Evolutionary conservation across 2,797 vertebrate genomes (phyloP).

Genomic region (Anomalospiza imberbis): DNA sequence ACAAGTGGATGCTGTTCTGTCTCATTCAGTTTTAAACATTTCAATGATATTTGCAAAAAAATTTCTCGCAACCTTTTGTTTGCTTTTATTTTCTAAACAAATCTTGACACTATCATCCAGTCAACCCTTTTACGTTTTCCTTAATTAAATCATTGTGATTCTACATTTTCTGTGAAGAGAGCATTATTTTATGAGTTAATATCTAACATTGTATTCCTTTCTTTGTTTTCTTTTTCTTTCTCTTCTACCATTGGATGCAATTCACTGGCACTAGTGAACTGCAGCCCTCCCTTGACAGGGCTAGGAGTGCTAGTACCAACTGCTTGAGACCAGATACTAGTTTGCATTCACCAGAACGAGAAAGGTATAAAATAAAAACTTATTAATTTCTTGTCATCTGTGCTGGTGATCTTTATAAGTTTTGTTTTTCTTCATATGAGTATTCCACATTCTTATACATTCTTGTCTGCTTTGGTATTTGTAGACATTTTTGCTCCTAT

Average conservation of each 20-base stretch:
- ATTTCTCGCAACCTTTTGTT: constrained; percentile 65
- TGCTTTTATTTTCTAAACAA: constrained; percentile 70
- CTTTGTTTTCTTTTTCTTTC: constrained; percentile 84
- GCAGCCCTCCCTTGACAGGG: constrained; percentile 96
- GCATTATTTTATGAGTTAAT: constrained; percentile 81
- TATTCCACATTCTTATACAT: constrained; percentile 46
- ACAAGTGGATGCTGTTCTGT: constrained; percentile 59
- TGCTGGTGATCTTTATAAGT: constrained; percentile 68
- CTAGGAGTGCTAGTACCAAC: constrained; percentile 98
- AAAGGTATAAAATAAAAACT: constrained; percentile 91
- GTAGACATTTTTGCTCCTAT: constrained; percentile 21
- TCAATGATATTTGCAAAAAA: constrained; percentile 34
- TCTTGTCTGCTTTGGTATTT: constrained; percentile 53
- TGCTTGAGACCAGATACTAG: constrained; percentile 96
- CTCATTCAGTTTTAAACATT: constrained; percentile 54
- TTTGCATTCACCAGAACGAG: constrained; percentile 95
- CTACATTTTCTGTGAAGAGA: constrained; percentile 76
- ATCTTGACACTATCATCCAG: constrained; percentile 56
- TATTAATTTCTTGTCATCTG: constrained; percentile 78
- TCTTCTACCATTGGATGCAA: constrained; percentile 92
- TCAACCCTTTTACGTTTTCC: constrained; percentile 66
- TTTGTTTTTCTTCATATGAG: constrained; percentile 51
- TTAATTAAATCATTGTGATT: constrained; percentile 73
- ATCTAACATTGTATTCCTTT: constrained; percentile 85
- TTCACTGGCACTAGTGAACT: constrained; percentile 96